Evolutionary conservation across 2,888 invertebrate genomes (phyloP).

Genomic region (Hirtodrosophila trivittata): DNA sequence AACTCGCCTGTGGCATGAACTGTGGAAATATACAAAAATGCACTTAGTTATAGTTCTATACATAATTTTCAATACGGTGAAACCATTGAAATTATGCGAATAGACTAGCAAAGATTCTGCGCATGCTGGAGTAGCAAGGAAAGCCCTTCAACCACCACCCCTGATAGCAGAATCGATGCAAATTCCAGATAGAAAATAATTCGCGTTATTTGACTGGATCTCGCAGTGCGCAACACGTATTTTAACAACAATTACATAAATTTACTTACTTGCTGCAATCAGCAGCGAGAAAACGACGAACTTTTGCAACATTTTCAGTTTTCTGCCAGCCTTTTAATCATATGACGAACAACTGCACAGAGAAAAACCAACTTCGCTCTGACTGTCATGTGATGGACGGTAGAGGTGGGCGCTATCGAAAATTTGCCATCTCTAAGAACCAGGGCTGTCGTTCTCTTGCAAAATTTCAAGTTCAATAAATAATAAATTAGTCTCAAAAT

Average conservation of each 20-base stretch:
- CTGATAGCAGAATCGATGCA: slow-evolving; percentile 37
- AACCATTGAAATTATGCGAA: no score
- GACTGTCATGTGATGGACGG: slow-evolving; percentile 77
- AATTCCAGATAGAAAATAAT: slow-evolving; percentile 13
- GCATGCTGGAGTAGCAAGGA: slow-evolving; percentile 35
- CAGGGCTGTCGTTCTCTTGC: slow-evolving; percentile 18
- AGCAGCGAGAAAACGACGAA: slow-evolving; percentile 79
- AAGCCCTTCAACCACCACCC: slow-evolving; percentile 16
- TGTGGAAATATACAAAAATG: no score
- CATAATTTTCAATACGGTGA: no score
- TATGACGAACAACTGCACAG: slow-evolving; percentile 81
- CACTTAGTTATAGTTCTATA: no score
- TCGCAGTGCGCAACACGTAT: not conserved
- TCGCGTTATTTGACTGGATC: slow-evolving; percentile 9
- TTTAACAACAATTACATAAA: not conserved
- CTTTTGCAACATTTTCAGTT: slow-evolving; percentile 80
- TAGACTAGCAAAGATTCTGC: slow-evolving; percentile 45
- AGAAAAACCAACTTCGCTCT: slow-evolving; percentile 62
- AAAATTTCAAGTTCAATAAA: not conserved
- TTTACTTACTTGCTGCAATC: slow-evolving; percentile 82
- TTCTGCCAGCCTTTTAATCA: slow-evolving; percentile 79
- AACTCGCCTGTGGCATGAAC: slow-evolving; percentile 85
- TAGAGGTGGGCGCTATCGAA: slow-evolving; percentile 40
- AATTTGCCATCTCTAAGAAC: slow-evolving; percentile 17
- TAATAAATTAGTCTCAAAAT: slow-evolving; percentile 3